Evolutionary conservation across 2,113 vertebrate genomes (phyloP).

Genomic region (Hemiscyllium ocellatum): DNA sequence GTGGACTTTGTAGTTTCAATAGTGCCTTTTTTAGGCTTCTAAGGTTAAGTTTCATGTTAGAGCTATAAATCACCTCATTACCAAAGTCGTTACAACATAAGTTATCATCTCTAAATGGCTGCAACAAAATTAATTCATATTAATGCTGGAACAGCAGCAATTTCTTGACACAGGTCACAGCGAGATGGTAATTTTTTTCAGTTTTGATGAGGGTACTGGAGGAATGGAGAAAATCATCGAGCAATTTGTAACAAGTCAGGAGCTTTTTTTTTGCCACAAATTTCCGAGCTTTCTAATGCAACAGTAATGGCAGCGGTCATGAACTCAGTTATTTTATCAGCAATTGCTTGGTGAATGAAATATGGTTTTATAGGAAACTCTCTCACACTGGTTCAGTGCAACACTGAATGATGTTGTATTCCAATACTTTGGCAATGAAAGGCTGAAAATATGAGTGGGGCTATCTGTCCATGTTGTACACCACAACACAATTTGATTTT

Average conservation of each 20-base stretch:
- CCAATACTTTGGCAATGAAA: neutral
- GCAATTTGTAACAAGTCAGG: neutral
- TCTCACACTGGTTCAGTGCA: neutral
- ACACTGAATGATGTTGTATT: neutral
- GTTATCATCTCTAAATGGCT: neutral
- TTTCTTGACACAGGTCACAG: neutral
- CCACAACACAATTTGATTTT: neutral
- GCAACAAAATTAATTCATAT: neutral
- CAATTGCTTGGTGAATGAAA: neutral
- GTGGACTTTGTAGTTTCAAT: neutral
- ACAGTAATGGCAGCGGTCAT: neutral
- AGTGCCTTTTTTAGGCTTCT: neutral
- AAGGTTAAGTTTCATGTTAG: neutral
- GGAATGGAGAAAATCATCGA: neutral
- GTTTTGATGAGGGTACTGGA: neutral
- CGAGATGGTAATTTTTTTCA: neutral
- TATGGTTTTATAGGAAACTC: neutral
- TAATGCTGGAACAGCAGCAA: neutral
- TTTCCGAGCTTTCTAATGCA: neutral
- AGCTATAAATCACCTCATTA: neutral
- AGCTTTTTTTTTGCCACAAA: neutral
- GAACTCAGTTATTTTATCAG: neutral
- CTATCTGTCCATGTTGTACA: neutral
- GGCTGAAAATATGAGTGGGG: neutral
- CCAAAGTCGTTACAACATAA: neutral